Conservation (phyloP, 2,113 vertebrate genomes). For the Gallinago paraguaiae region DNA sequence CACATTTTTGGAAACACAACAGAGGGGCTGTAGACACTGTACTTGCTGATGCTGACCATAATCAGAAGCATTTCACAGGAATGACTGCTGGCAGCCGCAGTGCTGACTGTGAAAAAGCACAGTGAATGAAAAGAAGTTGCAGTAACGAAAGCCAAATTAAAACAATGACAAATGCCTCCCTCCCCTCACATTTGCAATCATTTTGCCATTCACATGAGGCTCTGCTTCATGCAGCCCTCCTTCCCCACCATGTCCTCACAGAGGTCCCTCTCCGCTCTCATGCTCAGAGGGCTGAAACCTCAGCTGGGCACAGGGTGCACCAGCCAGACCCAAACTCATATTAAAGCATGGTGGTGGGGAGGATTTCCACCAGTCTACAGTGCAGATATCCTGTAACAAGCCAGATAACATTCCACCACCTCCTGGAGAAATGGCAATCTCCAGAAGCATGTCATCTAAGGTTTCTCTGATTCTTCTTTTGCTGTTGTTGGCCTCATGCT, state of each 20-base stretch:
- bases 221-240: background rate
- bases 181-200: background rate
- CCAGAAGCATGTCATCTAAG: background rate
- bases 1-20: background rate
- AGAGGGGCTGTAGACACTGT: background rate
- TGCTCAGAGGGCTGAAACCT: background rate
- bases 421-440: accelerated
- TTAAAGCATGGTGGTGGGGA: background rate
- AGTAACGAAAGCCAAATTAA: background rate
- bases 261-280: background rate
- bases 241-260: background rate
- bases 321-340: background rate
- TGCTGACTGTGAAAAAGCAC: background rate
- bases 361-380: accelerated
- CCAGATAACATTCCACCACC: background rate
- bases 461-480: background rate
- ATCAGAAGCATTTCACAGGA: background rate
- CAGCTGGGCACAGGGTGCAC: background rate
- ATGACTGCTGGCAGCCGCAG: background rate
- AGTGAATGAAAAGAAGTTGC: background rate
- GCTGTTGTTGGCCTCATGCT: background rate
- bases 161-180: accelerated
- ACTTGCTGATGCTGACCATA: background rate
- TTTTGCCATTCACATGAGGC: background rate
- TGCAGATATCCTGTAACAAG: background rate